Base-by-base conservation (phyloP, 2,888 invertebrate genomes). In the Drosophila kanekoi region DNA sequence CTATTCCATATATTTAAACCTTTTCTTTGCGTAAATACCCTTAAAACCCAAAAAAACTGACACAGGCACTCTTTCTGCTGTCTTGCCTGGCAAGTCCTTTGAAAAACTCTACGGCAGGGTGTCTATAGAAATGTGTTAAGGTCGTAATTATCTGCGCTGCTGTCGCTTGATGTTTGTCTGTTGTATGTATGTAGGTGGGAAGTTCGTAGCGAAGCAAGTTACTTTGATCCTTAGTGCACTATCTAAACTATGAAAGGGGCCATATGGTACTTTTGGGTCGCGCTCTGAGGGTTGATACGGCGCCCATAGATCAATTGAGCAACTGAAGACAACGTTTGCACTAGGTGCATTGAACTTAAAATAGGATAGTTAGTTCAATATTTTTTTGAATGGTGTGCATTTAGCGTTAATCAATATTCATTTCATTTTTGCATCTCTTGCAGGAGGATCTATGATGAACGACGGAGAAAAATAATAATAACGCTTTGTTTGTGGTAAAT, bases 381-480 rank as follows among this genome's bases (percentile, higher is more conserved):
- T 23, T 14, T 14, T 20, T 32, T n/a, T 56, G 13, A 35, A 28
- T 37, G 23, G 23, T 23, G 23, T 32, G 18, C n/a, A 41, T 20
- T 40, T 4, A n/a, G 28, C 45, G 10, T 32, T 73, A 63, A 66
- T 20, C n/a, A 54, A 43, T 48, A 13, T 49, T n/a, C 51, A 10
- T 14, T n/a, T 10, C 3, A 2, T 37, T 43, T 9, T 41, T 45
- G 35, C 28, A 56, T 86, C 18, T 73, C 20, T 90, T 91, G 9
- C 81, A 91, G 91, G 91, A 91, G 83, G 84, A 91, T 90, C 90
- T 91, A 90, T 88, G 84, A 91, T 91, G 90, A 91, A 91, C 91
- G 90, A 90, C 88, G 89, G 82, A 89, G 87, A 88, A 84, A 90
- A 90, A 89, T 91, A 90, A 89, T 91, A 90, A 90, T 90, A 91